phyloP scores from a whole-genome alignment of 2,113 vertebrate species.

The Saccopteryx bilineata region DNA sequence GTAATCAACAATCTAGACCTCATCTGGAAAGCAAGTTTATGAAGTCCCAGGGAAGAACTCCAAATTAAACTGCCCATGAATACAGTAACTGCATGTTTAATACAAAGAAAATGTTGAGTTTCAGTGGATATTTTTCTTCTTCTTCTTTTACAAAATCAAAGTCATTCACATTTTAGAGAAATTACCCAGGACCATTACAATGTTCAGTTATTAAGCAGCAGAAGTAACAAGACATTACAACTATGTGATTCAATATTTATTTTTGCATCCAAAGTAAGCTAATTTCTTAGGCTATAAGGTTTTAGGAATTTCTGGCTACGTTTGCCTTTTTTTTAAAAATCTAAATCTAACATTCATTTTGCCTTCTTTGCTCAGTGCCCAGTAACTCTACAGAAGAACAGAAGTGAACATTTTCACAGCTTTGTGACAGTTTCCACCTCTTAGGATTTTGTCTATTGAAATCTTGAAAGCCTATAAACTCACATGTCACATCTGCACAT shows the following conservation, averaged over 20 bases:
- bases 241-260: conserved; percentile 35
- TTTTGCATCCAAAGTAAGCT: conserved; percentile 55
- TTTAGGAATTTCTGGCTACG: conserved; percentile 35
- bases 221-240: background rate
- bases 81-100: background rate
- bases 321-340: background rate
- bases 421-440: conserved; percentile 19
- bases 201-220: background rate
- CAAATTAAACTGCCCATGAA: background rate
- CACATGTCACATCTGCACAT: conserved; percentile 45
- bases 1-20: background rate
- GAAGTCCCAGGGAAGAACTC: background rate
- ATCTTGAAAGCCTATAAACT: conserved; percentile 55
- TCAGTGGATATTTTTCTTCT: background rate
- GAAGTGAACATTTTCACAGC: background rate
- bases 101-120: background rate
- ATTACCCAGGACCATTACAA: background rate
- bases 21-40: background rate
- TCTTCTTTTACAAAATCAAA: conserved; percentile 6
- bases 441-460: conserved; percentile 52
- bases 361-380: conserved; percentile 18
- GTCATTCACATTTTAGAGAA: conserved; percentile 20
- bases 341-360: conserved; percentile 33
- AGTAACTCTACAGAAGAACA: background rate
- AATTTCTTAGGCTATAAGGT: background rate